Percentiles rank a stretch among this genome's conserved stretches.
Evolutionary conservation across 2,797 vertebrate genomes (phyloP).

Genomic region (Loris lydekkerianus): DNA sequence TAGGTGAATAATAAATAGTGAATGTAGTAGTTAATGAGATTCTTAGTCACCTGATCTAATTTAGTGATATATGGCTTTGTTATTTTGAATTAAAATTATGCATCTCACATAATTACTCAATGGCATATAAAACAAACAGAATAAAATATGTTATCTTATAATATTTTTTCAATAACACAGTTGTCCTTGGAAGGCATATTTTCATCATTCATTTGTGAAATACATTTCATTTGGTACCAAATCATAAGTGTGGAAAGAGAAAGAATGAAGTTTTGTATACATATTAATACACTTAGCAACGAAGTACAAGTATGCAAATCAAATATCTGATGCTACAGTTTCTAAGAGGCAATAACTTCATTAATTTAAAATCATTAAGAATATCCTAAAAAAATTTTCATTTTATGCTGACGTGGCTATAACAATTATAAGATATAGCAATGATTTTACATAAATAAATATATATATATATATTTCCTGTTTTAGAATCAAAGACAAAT

Average conservation of each 20-base stretch:
- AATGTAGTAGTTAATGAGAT: slow-evolving; percentile 55
- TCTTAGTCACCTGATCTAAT: slow-evolving; percentile 23
- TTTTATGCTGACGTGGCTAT: background rate
- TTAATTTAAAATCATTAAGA: background rate
- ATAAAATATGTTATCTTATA: background rate
- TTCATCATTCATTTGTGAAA: slow-evolving; percentile 39
- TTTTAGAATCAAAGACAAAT: too few relatives aligned
- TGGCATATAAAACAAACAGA: slow-evolving; percentile 43
- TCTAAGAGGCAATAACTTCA: background rate
- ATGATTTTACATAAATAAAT: background rate
- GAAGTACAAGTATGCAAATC: background rate
- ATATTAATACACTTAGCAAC: background rate
- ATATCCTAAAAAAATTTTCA: background rate
- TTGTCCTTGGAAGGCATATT: slow-evolving; percentile 16
- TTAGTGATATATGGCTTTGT: slow-evolving; percentile 9
- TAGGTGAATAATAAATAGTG: slow-evolving; percentile 48
- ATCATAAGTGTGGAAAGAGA: background rate
- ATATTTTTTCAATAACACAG: background rate
- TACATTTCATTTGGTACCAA: slow-evolving; percentile 39
- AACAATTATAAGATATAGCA: background rate
- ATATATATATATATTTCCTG: background rate
- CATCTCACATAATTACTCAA: slow-evolving; percentile 43
- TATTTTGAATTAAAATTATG: slow-evolving; percentile 66
- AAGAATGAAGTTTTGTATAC: background rate
- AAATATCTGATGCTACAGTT: background rate